Conservation (phyloP, 2,797 vertebrate genomes). For the Salarias fasciatus region DNA sequence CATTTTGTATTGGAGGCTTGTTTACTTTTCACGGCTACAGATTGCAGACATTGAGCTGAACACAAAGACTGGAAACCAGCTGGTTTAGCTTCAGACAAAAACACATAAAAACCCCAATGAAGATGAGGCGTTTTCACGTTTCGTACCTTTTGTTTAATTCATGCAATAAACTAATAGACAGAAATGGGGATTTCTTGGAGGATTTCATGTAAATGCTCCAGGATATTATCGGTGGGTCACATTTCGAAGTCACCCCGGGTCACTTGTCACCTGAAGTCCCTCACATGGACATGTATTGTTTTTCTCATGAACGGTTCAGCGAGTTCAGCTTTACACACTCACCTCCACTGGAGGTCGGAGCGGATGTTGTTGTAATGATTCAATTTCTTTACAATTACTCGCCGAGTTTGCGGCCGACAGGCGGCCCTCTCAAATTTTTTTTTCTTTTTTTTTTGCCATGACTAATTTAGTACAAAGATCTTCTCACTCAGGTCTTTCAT, state of each 20-base stretch:
- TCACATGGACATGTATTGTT: too few relatives aligned
- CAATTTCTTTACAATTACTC: constrained; percentile 37
- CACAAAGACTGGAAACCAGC: neutral
- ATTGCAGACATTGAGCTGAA: neutral
- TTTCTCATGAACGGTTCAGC: neutral
- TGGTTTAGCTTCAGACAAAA: neutral
- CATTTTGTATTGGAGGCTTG: constrained; percentile 11
- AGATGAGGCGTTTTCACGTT: neutral
- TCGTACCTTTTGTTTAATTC: too few relatives aligned
- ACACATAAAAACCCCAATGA: neutral
- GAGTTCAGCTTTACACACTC: neutral
- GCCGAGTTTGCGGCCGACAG: constrained; percentile 34
- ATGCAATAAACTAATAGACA: too few relatives aligned
- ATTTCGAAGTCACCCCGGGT: too few relatives aligned
- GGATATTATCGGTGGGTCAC: too few relatives aligned
- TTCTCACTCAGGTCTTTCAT: constrained; percentile 67
- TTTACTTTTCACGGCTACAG: constrained; percentile 6
- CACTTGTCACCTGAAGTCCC: too few relatives aligned
- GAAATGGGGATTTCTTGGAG: too few relatives aligned
- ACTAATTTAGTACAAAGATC: constrained; percentile 68
- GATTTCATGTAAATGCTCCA: too few relatives aligned
- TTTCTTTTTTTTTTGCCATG: too few relatives aligned
- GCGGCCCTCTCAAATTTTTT: constrained; percentile 28
- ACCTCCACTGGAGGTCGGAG: constrained; percentile 2
- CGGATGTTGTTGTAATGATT: constrained; percentile 30